These are phyloP conservation scores for Catharus ustulatus DNA, from an alignment of 2,797 vertebrate species.

Conservation along the genomic window DNA sequence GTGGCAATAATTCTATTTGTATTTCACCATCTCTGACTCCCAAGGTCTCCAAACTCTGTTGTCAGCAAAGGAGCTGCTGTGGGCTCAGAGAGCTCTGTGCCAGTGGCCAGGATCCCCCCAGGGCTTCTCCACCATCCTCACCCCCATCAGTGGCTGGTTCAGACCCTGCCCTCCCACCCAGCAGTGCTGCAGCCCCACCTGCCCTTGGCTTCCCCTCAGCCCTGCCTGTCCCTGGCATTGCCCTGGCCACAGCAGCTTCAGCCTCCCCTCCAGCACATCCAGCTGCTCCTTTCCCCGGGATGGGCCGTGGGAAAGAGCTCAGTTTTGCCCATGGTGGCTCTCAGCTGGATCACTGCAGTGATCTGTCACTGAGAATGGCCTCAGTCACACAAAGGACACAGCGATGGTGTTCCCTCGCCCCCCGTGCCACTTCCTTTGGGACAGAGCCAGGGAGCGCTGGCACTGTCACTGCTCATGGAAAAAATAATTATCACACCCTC, in stretches of 20 bases:
- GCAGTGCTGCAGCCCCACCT: background rate
- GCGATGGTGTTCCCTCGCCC: accelerated
- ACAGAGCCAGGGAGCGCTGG: background rate
- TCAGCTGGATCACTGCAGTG: background rate
- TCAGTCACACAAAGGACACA: accelerated
- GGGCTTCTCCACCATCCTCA: background rate
- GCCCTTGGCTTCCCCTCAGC: background rate
- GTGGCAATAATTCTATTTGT: background rate
- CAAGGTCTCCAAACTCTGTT: accelerated
- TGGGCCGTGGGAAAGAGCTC: background rate
- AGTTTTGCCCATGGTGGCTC: background rate
- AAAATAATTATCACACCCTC: slow-evolving; percentile 26
- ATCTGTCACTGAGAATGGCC: background rate
- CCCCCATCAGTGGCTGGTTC: accelerated
- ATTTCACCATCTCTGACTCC: background rate
- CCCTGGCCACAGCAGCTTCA: accelerated
- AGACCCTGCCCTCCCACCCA: background rate
- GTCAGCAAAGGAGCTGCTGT: background rate
- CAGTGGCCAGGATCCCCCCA: accelerated
- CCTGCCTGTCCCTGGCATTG: background rate
- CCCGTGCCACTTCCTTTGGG: background rate
- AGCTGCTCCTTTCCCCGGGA: background rate
- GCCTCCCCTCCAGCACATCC: background rate
- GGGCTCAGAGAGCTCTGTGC: background rate
- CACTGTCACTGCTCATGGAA: background rate